Evolutionary conservation across 2,888 invertebrate genomes (phyloP).

Genomic region (Drosophila dives): DNA sequence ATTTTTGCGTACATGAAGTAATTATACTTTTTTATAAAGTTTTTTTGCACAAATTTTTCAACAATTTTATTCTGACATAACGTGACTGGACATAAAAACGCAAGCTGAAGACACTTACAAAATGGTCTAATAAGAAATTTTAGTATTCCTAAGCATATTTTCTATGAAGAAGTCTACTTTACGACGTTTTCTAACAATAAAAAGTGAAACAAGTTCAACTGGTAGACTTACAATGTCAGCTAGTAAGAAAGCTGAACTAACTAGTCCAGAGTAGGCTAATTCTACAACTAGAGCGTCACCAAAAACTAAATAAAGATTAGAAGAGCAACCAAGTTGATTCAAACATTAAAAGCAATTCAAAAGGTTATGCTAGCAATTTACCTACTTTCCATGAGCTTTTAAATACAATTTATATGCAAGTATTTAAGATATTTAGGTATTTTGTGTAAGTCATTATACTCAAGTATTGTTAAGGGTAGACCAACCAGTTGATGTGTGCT

Average conservation of each 20-base stretch:
- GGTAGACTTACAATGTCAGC: slow-evolving; percentile 1
- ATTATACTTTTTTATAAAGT: not conserved
- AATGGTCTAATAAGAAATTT: not conserved
- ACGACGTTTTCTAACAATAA: not conserved
- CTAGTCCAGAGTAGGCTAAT: not conserved
- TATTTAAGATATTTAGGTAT: not conserved
- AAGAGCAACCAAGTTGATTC: no score
- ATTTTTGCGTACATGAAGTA: not conserved
- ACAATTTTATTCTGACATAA: not conserved
- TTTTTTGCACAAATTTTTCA: not conserved
- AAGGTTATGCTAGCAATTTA: not conserved
- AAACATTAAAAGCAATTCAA: not conserved
- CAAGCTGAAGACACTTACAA: not conserved
- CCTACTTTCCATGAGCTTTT: not conserved
- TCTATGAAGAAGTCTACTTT: not conserved
- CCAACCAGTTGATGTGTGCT: slow-evolving; percentile 40
- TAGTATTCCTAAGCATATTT: not conserved
- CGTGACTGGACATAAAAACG: not conserved
- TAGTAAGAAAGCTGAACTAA: slow-evolving; percentile 9
- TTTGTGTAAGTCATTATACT: slow-evolving; percentile 3
- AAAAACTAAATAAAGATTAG: not conserved
- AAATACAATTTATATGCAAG: not conserved
- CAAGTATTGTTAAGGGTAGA: slow-evolving; percentile 14
- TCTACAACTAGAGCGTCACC: not conserved
- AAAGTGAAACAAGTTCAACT: slow-evolving; percentile 23